These are phyloP conservation scores for Malurus alboscapulatus DNA, from an alignment of 2,113 vertebrate genomes.

Conservation along the genomic window DNA sequence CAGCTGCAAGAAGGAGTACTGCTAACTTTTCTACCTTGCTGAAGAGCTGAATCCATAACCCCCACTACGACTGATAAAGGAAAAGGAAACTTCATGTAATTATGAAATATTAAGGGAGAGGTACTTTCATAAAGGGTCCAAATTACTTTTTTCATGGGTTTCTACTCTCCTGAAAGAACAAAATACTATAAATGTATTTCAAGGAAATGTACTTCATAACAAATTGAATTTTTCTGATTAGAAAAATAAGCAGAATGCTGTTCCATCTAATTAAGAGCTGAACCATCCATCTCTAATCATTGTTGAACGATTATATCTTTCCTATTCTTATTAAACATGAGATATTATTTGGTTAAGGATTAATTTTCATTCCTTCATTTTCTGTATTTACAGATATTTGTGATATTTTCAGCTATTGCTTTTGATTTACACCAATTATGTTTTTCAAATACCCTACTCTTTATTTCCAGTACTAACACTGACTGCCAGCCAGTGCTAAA, in stretches of 20 bases:
- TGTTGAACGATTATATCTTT: not conserved
- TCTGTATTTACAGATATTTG: not conserved
- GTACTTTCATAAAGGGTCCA: not conserved
- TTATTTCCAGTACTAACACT: not conserved
- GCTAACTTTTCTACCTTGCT: not conserved
- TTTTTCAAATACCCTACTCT: not conserved
- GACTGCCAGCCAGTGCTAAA: not conserved
- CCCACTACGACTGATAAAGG: not conserved
- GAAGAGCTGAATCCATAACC: slow-evolving; percentile 3
- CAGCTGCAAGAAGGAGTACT: not conserved
- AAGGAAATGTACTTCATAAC: not conserved
- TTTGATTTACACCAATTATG: not conserved
- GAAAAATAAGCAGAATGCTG: not conserved
- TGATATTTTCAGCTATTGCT: not conserved
- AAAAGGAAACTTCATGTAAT: not conserved
- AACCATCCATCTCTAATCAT: not conserved
- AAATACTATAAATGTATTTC: not conserved
- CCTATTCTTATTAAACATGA: not conserved
- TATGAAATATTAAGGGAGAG: not conserved
- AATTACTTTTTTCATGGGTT: not conserved
- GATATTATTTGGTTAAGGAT: not conserved
- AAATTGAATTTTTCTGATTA: not conserved
- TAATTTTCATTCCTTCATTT: not conserved
- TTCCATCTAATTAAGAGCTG: not conserved
- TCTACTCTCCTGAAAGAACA: not conserved